phyloP scores from a whole-genome alignment of 2,797 vertebrate genomes.

The Myripristis murdjan region DNA sequence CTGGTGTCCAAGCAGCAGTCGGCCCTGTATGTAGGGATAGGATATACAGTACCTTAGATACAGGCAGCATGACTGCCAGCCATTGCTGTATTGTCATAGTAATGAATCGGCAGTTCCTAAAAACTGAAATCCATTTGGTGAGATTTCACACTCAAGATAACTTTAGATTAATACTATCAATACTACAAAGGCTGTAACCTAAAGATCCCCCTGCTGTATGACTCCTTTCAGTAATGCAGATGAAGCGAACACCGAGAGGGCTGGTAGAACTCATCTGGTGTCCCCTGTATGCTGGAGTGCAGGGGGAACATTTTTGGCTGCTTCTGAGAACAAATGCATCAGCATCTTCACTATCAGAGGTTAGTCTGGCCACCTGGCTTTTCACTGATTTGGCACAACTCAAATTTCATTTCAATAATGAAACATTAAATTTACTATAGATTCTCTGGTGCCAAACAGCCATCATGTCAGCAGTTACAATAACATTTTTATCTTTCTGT shows the following conservation, averaged over 20 bases:
- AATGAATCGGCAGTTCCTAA: too few relatives aligned
- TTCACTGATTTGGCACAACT: not conserved
- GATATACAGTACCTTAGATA: too few relatives aligned
- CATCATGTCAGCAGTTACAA: not conserved
- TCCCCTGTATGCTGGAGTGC: constrained; percentile 86
- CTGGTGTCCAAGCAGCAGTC: too few relatives aligned
- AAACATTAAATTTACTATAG: too few relatives aligned
- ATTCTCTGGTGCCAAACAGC: not conserved
- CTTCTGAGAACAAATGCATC: constrained; percentile 86
- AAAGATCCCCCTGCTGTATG: not conserved
- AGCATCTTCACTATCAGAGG: constrained; percentile 87
- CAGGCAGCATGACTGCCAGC: too few relatives aligned
- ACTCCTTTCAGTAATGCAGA: constrained; percentile 74
- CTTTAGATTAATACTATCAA: too few relatives aligned
- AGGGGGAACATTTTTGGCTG: constrained; percentile 83
- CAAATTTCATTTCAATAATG: not conserved
- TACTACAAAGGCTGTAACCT: not conserved
- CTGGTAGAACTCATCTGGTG: constrained; percentile 76
- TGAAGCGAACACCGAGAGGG: constrained; percentile 70
- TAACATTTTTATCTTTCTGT: not conserved
- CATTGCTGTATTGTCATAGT: too few relatives aligned
- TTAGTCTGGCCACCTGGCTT: constrained; percentile 35
- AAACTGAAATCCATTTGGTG: too few relatives aligned
- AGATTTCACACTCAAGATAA: not conserved
- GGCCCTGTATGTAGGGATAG: too few relatives aligned